Evolutionary conservation across 2,797 vertebrate species (phyloP), one percentile per base, ranked within the genome.

Genomic region (Dendrocincla fuliginosa): DNA sequence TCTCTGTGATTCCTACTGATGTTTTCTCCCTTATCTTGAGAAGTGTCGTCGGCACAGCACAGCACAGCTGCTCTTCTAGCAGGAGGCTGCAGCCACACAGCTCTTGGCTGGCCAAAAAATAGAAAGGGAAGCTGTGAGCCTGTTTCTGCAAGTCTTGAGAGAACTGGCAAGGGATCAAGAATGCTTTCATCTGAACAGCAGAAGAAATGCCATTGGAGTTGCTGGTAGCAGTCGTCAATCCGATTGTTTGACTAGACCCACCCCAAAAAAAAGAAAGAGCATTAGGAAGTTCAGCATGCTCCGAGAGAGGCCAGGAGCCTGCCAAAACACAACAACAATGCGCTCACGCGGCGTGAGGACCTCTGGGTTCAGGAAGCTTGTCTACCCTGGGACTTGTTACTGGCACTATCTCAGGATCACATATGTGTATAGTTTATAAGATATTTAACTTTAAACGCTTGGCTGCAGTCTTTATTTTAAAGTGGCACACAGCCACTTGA

Each of bases 321-420:
- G 94, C 91, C 87, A 94, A 32, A 70, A 57, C 35, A 81, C n/a
- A 77, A 88, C 80, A 95, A 94, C 87, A 96, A 83, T 94, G 81
- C 0, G 1, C 75, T 80, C 80, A 39, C 1, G 0, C 4, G 6
- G 94, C 20, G 2, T 44, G 83, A 91, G 89, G 85, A 97, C 74
- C 73, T 89, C 84, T 81, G 94, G 20, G 35, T 77, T 95, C 94
- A 96, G 96, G 95, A 96, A 96, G 80, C 49, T 93, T 53, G 50
- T 93, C 94, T 95, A 33, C 91, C 88, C 91, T 95, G 89, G 91
- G 83, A 88, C 91, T 94, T 93, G 80, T 60, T 84, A 87, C 49
- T 71, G 83, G 78, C 91, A 64, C 87, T 94, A 96, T 97, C 96
- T 97, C 96, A 97, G 96, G 95, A 94, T 95, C 75, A 82, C 85